These are phyloP conservation scores for Lasioglossum malachurum DNA, from an alignment of 2,888 invertebrate species.

Conservation along the genomic window DNA sequence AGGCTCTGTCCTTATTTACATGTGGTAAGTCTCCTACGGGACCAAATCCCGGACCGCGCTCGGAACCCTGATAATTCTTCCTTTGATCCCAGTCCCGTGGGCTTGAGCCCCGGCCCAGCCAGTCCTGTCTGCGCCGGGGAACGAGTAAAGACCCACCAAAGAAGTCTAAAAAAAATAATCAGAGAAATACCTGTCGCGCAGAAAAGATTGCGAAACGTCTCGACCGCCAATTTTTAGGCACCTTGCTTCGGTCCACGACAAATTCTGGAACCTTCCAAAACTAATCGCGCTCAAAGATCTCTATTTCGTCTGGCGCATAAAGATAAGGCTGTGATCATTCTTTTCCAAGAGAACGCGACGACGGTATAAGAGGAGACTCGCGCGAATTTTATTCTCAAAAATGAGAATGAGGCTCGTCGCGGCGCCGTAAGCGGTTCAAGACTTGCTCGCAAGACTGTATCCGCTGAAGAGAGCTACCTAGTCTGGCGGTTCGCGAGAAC, in stretches of 20 bases:
- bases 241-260: background rate
- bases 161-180: conserved; percentile 59
- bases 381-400: background rate
- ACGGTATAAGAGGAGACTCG: background rate
- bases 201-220: conserved; percentile 50
- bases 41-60: conserved; percentile 84
- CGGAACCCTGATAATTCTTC: conserved; percentile 85
- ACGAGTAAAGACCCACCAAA: conserved; percentile 74
- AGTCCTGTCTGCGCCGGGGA: conserved; percentile 71
- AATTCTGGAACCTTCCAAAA: background rate
- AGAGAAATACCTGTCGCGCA: conserved; percentile 66
- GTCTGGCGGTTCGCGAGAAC: background rate
- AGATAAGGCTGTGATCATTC: background rate
- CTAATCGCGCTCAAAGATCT: background rate
- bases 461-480: background rate
- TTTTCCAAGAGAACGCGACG: background rate
- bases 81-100: conserved; percentile 84
- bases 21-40: conserved; percentile 85
- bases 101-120: conserved; percentile 66
- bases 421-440: background rate
- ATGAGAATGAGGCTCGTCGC: background rate
- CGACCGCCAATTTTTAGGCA: conserved; percentile 40
- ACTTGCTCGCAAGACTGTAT: conserved; percentile 4
- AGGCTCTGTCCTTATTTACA: conserved; percentile 84
- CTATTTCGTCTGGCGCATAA: background rate